Base-by-base conservation (phyloP, 2,888 invertebrate species). In the Drosophila subsilvestris region DNA sequence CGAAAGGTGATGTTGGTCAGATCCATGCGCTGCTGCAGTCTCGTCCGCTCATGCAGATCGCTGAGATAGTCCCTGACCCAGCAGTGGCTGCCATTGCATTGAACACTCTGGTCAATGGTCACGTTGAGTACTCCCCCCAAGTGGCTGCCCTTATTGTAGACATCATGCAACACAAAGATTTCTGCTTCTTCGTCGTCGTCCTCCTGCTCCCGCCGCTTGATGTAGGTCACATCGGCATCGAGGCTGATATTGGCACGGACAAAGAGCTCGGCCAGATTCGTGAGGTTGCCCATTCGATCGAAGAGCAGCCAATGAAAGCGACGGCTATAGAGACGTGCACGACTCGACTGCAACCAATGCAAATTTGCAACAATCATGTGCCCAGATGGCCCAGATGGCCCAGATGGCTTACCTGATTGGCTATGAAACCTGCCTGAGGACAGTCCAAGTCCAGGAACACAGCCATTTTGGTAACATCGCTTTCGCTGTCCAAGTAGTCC, bases 71-170 rank as follows among this genome's bases (percentile, higher is more conserved):
- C 56, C 18, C 47, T 48, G 0, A 70, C 58, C 14, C 69, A 12
- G 58, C 90, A 91, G 8, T 4, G 6, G 1, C 29, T 73, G 0
- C 2, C 49, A 70, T 66, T 75, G 63, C 91, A 91, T 3, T 55
- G 60, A 1, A 91, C 32, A 63, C 78, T 79, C 63, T 81, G 86
- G 67, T 91, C 89, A 1, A 83, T 47, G 0, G 91, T 91, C 27
- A 91, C 77, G 63, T 92, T 92, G 0, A 92, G 67, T 27, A 77
- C 65, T 0, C 91, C 92, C 14, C 92, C 92, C 54, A 90, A 57
- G 32, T 79, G 77, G 42, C 82, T 86, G 1, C 92, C 92, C 44
- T 89, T 90, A 48, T 92, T 91, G 63, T 91, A 92, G 9, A 91
- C 84, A 79, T 92, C 92, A 50, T 88, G 90, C 10, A 89, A 65